Conservation (phyloP, 2,888 invertebrate genomes). For the Conomelus anceps region DNA sequence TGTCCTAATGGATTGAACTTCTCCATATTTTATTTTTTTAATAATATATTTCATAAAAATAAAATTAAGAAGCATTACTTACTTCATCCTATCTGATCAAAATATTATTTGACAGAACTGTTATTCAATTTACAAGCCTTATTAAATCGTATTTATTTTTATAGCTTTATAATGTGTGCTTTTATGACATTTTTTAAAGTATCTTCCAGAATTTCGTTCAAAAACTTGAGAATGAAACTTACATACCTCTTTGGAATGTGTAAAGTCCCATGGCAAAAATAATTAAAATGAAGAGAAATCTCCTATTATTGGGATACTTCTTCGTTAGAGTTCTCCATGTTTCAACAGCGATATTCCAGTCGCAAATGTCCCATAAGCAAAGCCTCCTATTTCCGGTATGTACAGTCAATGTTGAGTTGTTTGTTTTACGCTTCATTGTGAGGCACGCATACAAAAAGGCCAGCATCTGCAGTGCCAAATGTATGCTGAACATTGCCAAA, state of each 20-base stretch:
- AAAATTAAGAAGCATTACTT: too few species aligned
- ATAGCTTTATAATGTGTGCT: too few species aligned
- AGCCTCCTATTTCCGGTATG: slow-evolving; percentile 41
- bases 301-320: slow-evolving; percentile 50
- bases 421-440: slow-evolving; percentile 63
- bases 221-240: too few species aligned
- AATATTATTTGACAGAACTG: too few species aligned
- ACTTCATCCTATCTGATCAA: too few species aligned
- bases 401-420: neutral
- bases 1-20: too few species aligned
- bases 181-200: too few species aligned
- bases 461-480: slow-evolving; percentile 53
- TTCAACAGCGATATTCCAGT: slow-evolving; percentile 44
- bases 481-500: slow-evolving; percentile 65
- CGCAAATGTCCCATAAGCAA: slow-evolving; percentile 6
- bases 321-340: slow-evolving; percentile 57
- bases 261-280: slow-evolving; percentile 69
- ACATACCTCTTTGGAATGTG: slow-evolving; percentile 69
- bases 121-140: too few species aligned
- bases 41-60: too few species aligned
- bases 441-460: slow-evolving; percentile 60
- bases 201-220: too few species aligned
- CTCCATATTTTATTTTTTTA: too few species aligned
- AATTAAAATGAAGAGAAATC: slow-evolving; percentile 60
- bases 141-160: too few species aligned